Evolutionary conservation across 2,888 invertebrate species (phyloP), one percentile per base, ranked within the genome.

Genomic region (Lasioglossum lativentre): DNA sequence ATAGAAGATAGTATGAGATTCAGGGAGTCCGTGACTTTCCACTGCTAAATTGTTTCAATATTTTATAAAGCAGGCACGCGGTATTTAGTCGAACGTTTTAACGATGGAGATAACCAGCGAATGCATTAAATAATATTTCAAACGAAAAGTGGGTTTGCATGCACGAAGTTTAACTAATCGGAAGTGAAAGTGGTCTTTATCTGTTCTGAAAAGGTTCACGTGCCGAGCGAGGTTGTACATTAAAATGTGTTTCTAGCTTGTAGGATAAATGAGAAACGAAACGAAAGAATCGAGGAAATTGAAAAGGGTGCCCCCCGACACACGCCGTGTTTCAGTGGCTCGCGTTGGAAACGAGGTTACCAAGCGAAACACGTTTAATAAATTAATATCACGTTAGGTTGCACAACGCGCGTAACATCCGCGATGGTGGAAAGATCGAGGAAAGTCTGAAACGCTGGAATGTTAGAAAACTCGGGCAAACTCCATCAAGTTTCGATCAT

Each of bases 401-500:
- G 66, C 66, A 30, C 66, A 66, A 66, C 66, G 34, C 19, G 19
- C 27, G 30, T 66, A 30, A 34, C 30, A 66, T 19, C 30, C 66
- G 66, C 34, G 30, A 30, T 34, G 30, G 34, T 66, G 19, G 30
- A 66, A 66, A 34, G 34, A 66, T 34, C 66, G 66, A 34, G 19
- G 66, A 66, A 66, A 66, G 66, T 66, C 66, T 52, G 52, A n/a
- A 52, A 12, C 66, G 34, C 66, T 34, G 66, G 66, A 66, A 34
- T 34, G 30, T 8, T 30, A 19, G 66, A 30, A 34, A 66, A 66
- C 34, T 66, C 19, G 16, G 66, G 34, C 30, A 30, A 30, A 19
- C 30, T 34, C 66, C 30, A 19, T 66, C 8, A 14, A 63, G n/a
- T 63, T 27, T 19, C 30, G 2, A 66, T 66, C 30, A 19, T 5